phyloP scores from a whole-genome alignment of 2,113 vertebrate species.

The Uria aalge region DNA sequence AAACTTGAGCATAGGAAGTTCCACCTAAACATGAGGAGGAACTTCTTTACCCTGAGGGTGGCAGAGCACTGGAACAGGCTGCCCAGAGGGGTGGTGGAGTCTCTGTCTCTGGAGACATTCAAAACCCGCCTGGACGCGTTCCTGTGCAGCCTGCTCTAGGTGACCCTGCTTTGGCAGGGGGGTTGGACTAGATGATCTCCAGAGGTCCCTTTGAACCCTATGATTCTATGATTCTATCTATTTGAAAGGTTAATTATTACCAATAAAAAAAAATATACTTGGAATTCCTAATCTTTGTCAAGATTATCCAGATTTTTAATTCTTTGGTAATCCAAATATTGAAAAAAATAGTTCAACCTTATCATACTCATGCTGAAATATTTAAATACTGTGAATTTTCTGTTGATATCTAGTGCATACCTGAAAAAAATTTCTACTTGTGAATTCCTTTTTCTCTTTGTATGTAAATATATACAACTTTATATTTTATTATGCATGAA shows the following conservation, averaged over 20 bases:
- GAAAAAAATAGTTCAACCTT: background rate
- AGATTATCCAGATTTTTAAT: background rate
- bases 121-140: no score
- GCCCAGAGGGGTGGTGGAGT: no score
- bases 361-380: background rate
- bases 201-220: no score
- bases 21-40: no score
- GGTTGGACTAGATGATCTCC: no score
- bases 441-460: background rate
- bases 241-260: background rate
- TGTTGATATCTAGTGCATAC: background rate
- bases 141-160: no score
- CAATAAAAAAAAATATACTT: background rate
- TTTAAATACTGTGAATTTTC: background rate
- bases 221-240: no score
- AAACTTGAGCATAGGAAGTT: no score
- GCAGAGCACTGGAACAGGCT: no score
- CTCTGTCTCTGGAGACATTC: no score
- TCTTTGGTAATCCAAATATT: background rate
- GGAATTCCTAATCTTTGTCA: background rate
- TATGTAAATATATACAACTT: background rate
- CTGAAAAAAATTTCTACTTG: background rate
- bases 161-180: no score
- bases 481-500: background rate
- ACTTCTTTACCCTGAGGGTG: no score